A percentile compares a stretch with the other conserved stretches of the same genome.
phyloP scores from a whole-genome alignment of 2,888 invertebrate species.

The Sinelater perroti region DNA sequence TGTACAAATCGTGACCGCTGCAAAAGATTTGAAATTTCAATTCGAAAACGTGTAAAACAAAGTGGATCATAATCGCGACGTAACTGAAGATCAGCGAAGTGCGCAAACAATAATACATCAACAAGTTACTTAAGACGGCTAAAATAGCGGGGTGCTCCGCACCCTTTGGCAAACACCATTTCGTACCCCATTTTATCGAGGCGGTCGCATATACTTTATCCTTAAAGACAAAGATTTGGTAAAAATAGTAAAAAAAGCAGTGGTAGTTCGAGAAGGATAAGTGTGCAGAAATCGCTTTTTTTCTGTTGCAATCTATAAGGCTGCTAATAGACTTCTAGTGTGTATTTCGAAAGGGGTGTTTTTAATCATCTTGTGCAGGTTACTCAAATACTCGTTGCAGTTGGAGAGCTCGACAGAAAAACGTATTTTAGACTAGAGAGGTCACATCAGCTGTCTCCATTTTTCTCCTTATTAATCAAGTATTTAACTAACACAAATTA shows the following conservation, averaged over 20 bases:
- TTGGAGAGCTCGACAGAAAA: neutral
- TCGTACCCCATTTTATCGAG: constrained; percentile 28
- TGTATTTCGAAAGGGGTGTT: too few relatives aligned
- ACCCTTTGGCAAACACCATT: constrained; percentile 17
- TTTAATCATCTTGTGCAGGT: constrained; percentile 5
- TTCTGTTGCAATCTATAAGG: constrained; percentile 16
- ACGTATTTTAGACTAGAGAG: too few relatives aligned
- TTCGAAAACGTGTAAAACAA: constrained; percentile 33
- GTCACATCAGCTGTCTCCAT: too few relatives aligned
- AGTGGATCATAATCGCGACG: constrained; percentile 36
- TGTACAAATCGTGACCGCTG: too few relatives aligned
- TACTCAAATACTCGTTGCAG: constrained; percentile 1
- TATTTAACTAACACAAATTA: too few relatives aligned
- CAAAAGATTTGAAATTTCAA: constrained; percentile 28
- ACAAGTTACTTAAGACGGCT: constrained; percentile 40
- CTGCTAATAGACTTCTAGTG: neutral
- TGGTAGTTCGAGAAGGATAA: constrained; percentile 13
- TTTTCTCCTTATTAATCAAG: too few relatives aligned
- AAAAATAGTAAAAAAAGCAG: constrained; percentile 12
- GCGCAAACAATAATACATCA: constrained; percentile 43
- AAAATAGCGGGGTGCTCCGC: constrained; percentile 34
- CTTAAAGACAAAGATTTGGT: constrained; percentile 15
- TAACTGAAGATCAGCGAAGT: constrained; percentile 34
- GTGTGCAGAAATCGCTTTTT: constrained; percentile 11
- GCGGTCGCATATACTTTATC: constrained; percentile 27